Percentiles rank a stretch among this genome's conserved stretches.
Evolutionary conservation across 2,888 invertebrate genomes (phyloP).

Genomic region (Zhuqinia jingwanae): DNA sequence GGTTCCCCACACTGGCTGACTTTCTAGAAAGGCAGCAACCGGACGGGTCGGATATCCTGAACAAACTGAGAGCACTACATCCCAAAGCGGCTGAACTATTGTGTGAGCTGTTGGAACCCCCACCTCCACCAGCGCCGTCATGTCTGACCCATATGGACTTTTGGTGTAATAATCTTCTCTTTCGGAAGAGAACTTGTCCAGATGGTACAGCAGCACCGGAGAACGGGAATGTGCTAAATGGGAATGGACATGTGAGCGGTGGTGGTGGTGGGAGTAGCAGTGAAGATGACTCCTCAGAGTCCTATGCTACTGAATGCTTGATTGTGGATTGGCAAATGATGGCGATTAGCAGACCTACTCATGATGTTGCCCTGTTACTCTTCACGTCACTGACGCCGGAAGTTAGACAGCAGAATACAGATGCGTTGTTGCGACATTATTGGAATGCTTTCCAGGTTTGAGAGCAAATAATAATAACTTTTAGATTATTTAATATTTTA

Average conservation of each 20-base stretch:
- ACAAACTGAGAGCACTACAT: conserved; percentile 77
- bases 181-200: conserved; percentile 75
- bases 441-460: conserved; percentile 75
- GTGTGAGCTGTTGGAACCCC: conserved; percentile 78
- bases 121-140: conserved; percentile 76
- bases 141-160: conserved; percentile 79
- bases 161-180: conserved; percentile 80
- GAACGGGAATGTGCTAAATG: conserved; percentile 60
- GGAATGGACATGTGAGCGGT: conserved; percentile 49
- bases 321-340: conserved; percentile 80
- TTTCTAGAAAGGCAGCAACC: conserved; percentile 78
- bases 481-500: background rate
- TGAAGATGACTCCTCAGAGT: conserved; percentile 44
- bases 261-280: too few species aligned
- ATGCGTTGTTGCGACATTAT: conserved; percentile 79
- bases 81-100: conserved; percentile 78
- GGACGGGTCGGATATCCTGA: conserved; percentile 76
- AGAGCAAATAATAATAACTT: background rate
- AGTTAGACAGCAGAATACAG: conserved; percentile 74
- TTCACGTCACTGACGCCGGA: conserved; percentile 78
- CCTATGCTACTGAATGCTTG: conserved; percentile 74
- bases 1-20: conserved; percentile 77
- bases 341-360: conserved; percentile 79
- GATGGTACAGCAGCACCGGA: conserved; percentile 55
- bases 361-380: conserved; percentile 79